phyloP scores from a whole-genome alignment of 2,797 vertebrate species.

The Takifugu rubripes region DNA sequence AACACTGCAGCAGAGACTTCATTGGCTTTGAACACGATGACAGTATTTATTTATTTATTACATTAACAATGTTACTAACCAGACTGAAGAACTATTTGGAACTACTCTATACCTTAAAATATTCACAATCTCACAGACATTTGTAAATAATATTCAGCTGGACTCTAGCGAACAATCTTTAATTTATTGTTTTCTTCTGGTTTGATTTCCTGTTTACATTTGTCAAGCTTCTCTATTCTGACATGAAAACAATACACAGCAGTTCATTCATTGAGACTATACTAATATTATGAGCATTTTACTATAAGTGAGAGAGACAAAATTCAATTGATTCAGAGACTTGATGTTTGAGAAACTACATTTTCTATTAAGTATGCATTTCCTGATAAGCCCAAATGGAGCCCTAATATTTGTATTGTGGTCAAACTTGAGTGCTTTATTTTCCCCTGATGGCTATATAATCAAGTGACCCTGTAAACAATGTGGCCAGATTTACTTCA shows the following conservation, averaged over 20 bases:
- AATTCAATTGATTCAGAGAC: slow-evolving; percentile 1
- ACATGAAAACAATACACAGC: not conserved
- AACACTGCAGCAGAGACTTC: too few relatives aligned
- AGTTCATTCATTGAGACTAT: not conserved
- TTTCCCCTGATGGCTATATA: slow-evolving; percentile 5
- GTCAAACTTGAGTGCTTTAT: slow-evolving; percentile 18
- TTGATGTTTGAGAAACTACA: not conserved
- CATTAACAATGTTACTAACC: not conserved
- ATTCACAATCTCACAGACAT: too few relatives aligned
- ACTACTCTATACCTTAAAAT: too few relatives aligned
- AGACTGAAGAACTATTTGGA: too few relatives aligned
- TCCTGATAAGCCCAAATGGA: slow-evolving; percentile 21
- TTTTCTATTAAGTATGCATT: slow-evolving; percentile 12
- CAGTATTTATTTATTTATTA: not conserved
- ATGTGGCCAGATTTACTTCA: not conserved
- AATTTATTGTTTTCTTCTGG: too few relatives aligned
- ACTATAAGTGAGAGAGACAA: not conserved
- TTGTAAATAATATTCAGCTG: too few relatives aligned
- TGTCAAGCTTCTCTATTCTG: not conserved
- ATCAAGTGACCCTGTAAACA: slow-evolving; percentile 6
- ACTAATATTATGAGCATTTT: not conserved
- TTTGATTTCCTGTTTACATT: too few relatives aligned
- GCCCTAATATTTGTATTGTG: slow-evolving; percentile 16
- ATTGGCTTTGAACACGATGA: too few relatives aligned
- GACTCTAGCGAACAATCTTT: too few relatives aligned